phyloP scores from a whole-genome alignment of 2,888 invertebrate genomes.

The Agapostemon virescens region DNA sequence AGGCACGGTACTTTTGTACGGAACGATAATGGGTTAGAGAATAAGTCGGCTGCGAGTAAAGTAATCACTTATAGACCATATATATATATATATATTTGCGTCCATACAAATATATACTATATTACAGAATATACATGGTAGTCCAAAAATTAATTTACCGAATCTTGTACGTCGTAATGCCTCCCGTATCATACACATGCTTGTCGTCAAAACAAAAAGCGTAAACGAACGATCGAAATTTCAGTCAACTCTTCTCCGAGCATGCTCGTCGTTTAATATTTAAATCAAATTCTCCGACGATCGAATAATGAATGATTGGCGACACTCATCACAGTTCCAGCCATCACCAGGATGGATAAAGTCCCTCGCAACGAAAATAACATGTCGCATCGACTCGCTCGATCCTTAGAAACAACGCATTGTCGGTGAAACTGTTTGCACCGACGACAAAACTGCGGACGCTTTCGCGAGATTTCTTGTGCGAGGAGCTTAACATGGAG shows the following conservation, averaged over 20 bases:
- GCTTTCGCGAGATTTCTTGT: slow-evolving; percentile 21
- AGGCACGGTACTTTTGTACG: background rate
- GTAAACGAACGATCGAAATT: background rate
- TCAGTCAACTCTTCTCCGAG: slow-evolving; percentile 1
- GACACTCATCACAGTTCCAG: slow-evolving; percentile 14
- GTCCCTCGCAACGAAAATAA: slow-evolving; percentile 19
- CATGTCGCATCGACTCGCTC: background rate
- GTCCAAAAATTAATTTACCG: slow-evolving; percentile 48
- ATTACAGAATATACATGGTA: slow-evolving; percentile 55
- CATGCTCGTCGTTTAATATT: slow-evolving; percentile 11
- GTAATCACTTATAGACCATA: slow-evolving; percentile 42
- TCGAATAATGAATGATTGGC: slow-evolving; percentile 27
- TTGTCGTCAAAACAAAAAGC: slow-evolving; percentile 7
- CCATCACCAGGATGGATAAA: slow-evolving; percentile 30
- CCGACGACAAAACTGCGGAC: background rate
- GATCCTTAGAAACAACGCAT: slow-evolving; percentile 12
- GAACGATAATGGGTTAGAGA: background rate
- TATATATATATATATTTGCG: slow-evolving; percentile 56
- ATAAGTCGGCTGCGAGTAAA: background rate
- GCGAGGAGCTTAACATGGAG: slow-evolving; percentile 13
- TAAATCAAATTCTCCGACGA: slow-evolving; percentile 4
- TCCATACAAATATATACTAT: slow-evolving; percentile 57
- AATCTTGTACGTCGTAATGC: slow-evolving; percentile 22
- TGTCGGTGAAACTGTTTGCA: background rate
- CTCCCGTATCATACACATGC: slow-evolving; percentile 3